Evolutionary conservation across 1,140 invertebrate species (phyloP), one percentile per base, ranked within the genome.

Genomic region (Camponotus pennsylvanicus): DNA sequence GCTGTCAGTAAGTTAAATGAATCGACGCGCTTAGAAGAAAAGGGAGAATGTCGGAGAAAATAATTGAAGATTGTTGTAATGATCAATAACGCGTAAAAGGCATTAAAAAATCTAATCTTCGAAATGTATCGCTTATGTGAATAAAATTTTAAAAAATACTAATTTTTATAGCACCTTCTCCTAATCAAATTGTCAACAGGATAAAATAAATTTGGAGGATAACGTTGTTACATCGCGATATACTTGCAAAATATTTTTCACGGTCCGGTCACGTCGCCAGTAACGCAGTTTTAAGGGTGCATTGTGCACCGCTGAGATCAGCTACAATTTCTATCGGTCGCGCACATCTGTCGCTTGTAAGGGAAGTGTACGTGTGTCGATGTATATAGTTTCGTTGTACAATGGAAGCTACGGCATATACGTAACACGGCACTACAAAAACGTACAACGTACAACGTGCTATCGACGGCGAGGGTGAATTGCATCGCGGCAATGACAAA

Each of bases 261-360:
- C 11, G 63, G 40, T 59, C 42, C 69, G 27, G 69, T 83, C 79
- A 83, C 69, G 79, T 82, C 37, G 79, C 11, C 32, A 57, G 18
- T 83, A 83, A 83, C 40, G 69, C 57, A 57, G 79, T 83, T 75
- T 83, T 75, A 83, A 18, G 11, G 27, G 40, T 18, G 57, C 69
- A 83, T 83, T 83, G 79, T 83, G 55, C 55, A n/a, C 67, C 67
- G 67, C 27, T 49, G 79, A 83, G 79, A 83, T 83, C 79, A 83
- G 69, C 79, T 55, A 37, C 79, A 70, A 83, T 83, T 83, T 83
- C 69, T 83, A 83, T 83, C 79, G 79, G 69, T 63, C 69, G 69
- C 40, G 40, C 69, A 49, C 79, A 83, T 83, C 79, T 83, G 79
- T 83, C 79, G 69, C 55, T 75, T 75, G 79, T 83, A 75, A 83